phyloP scores from a whole-genome alignment of 2,888 invertebrate species.

The Stratiomys singularior region DNA sequence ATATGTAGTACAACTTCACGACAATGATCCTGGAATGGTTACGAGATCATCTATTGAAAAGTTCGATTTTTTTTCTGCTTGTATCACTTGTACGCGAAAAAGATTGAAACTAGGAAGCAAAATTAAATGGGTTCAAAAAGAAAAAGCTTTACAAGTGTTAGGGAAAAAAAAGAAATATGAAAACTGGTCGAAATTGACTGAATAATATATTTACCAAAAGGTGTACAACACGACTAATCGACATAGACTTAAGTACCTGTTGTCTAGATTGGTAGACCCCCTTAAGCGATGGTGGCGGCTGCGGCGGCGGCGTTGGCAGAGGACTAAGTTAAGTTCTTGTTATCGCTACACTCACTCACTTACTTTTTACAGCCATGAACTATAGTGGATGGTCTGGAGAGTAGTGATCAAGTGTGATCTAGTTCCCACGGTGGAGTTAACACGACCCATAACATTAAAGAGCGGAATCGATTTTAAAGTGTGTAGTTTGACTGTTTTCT shows the following conservation, averaged over 20 bases:
- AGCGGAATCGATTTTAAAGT: background rate
- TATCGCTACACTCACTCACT: background rate
- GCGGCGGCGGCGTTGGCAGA: too few relatives aligned
- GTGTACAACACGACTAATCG: constrained; percentile 36
- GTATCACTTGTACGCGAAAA: background rate
- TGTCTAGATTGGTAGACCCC: background rate
- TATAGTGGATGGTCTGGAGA: background rate
- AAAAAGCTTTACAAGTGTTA: background rate
- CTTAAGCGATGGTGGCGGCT: too few relatives aligned
- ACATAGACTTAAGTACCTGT: background rate
- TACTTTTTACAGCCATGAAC: background rate
- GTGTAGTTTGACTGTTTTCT: background rate
- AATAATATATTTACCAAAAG: constrained; percentile 21
- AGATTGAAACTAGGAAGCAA: background rate
- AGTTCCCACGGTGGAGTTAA: constrained; percentile 41
- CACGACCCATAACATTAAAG: constrained; percentile 1
- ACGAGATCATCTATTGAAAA: constrained; percentile 9
- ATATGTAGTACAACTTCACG: background rate
- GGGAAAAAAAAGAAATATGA: background rate
- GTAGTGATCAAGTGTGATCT: constrained; percentile 23
- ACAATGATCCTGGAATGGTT: background rate
- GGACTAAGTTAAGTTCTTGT: too few relatives aligned
- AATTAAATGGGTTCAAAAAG: background rate
- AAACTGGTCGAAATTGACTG: background rate
- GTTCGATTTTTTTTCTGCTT: background rate